A percentile compares a stretch with the other conserved stretches of the same genome.
Conservation (phyloP, 1,140 invertebrate species). For the Linepithema humile region DNA sequence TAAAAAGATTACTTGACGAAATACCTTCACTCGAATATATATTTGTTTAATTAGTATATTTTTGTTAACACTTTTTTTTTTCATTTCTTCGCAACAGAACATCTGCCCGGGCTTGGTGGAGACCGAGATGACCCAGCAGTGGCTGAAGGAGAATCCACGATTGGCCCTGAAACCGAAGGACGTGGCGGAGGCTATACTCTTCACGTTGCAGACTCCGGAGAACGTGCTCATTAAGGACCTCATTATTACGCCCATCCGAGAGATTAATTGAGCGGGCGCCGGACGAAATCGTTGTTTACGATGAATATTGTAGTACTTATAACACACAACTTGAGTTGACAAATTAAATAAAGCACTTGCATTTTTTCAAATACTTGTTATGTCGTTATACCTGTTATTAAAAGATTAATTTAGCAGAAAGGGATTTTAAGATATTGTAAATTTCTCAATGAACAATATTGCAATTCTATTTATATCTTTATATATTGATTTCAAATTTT, state of each 20-base stretch:
- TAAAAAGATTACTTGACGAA: neutral
- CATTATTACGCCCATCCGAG: slow-evolving; percentile 62
- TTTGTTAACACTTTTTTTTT: neutral
- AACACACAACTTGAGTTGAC: neutral
- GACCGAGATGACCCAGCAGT: slow-evolving; percentile 83
- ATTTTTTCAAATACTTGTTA: neutral
- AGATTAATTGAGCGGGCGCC: slow-evolving; percentile 23
- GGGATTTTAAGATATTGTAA: too few species aligned
- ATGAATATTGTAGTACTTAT: neutral
- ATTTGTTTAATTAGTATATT: too few species aligned
- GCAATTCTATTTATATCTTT: neutral
- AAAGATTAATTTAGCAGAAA: neutral
- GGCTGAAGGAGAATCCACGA: slow-evolving; percentile 70
- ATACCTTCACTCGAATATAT: neutral
- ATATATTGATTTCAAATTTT: neutral
- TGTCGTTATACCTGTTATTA: neutral
- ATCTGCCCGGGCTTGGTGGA: slow-evolving; percentile 86
- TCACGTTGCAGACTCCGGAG: slow-evolving; percentile 85
- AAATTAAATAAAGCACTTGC: slow-evolving; percentile 43
- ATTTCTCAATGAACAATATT: neutral
- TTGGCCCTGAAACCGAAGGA: slow-evolving; percentile 83
- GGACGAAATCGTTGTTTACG: neutral
- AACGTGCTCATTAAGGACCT: slow-evolving; percentile 65
- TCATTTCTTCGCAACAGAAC: slow-evolving; percentile 76
- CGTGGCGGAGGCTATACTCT: slow-evolving; percentile 84